Base-by-base conservation (phyloP, 1,140 invertebrate species). In the Thaumetopoea pityocampa region DNA sequence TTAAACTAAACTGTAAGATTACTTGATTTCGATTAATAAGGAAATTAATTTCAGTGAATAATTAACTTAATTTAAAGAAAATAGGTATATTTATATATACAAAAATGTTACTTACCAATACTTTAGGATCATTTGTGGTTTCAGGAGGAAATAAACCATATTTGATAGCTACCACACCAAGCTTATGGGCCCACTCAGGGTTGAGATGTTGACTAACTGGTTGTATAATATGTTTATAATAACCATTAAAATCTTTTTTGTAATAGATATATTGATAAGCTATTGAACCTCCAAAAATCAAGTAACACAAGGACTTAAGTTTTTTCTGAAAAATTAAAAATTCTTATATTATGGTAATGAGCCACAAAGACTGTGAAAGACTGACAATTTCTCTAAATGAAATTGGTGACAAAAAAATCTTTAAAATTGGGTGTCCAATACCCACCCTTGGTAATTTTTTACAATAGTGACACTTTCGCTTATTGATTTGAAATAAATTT, bases 161-260 rank as follows among this genome's bases (percentile, higher is more conserved):
- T 86, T 96, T 96, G 5, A 91, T 87, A 4, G 89, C 85, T 32
- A 86, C 80, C 1, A 98, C 85, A 5, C 93, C 93, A 14, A 94
- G 42, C 49, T 89, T 90, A 72, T 98, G 96, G 5, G 94, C 90
- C 36, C 77, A 86, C 86, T 98, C 96, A 0, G 95, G 91, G 70
- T 91, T 89, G 2, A 94, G 41, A 23, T 70, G 66, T 51, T 90
- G 90, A 10, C 90, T 74, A 3, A 91, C 5, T n/a, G 94, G 94
- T 87, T 94, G 91, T 0, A 92, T 48, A 46, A 91, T 56, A 44
- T 91, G 81, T 23, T 89, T 85, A 68, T 95, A 96, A 76, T 95
- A 95, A 50, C 89, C 90, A 64, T 93, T 61, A 34, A 81, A 92
- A 76, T 95, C 90, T 35, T 89, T 88, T 50, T 89, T 89, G 46